phyloP scores from a whole-genome alignment of 1,140 invertebrate genomes.

The Bicyclus anynana region DNA sequence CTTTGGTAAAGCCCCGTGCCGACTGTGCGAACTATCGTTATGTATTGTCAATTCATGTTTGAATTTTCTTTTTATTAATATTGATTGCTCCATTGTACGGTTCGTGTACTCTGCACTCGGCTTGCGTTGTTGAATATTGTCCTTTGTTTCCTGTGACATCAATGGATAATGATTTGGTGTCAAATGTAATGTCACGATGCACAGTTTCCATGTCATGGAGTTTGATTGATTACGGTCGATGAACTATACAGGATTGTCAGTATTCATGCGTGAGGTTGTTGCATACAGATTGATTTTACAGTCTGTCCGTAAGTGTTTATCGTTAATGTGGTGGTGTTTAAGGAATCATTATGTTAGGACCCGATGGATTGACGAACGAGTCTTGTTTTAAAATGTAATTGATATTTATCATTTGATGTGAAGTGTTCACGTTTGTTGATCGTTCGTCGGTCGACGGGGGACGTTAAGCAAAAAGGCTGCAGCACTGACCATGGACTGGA shows the following conservation, averaged over 20 bases:
- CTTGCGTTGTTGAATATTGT: no score
- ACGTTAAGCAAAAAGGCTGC: constrained; percentile 3
- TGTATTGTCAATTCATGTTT: neutral
- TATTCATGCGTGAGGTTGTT: no score
- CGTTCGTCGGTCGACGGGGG: constrained; percentile 25
- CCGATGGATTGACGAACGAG: constrained; percentile 31
- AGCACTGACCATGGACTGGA: neutral
- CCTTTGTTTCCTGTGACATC: no score
- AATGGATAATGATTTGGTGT: neutral
- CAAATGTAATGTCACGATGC: neutral
- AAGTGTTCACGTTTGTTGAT: neutral
- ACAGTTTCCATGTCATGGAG: no score
- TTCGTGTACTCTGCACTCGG: constrained; percentile 21
- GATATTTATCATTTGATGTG: neutral
- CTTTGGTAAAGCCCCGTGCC: neutral
- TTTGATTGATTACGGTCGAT: no score
- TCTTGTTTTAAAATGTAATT: constrained; percentile 15
- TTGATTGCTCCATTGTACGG: neutral
- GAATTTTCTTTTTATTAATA: neutral
- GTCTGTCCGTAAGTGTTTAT: constrained; percentile 16
- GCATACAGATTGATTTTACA: no score
- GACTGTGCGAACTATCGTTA: constrained; percentile 4
- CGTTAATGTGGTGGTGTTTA: constrained; percentile 8
- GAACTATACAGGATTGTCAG: no score
- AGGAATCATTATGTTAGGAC: neutral